phyloP scores from a whole-genome alignment of 2,888 invertebrate genomes.

The Drosophila parthenogenetica region DNA sequence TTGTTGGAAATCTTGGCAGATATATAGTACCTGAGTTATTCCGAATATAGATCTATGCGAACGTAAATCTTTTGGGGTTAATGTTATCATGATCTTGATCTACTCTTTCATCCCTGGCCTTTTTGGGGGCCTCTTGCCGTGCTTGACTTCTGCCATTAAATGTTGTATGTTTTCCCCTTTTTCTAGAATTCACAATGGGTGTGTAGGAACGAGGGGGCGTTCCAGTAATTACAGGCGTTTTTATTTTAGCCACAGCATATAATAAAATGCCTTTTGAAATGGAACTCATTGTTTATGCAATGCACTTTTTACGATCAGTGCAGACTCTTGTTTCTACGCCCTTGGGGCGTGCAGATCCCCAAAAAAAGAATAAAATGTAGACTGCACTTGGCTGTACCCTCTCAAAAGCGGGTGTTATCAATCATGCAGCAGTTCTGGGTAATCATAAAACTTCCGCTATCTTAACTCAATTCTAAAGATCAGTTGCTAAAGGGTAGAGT shows the following conservation, averaged over 20 bases:
- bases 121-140: conserved; percentile 43
- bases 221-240: conserved; percentile 39
- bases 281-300: conserved; percentile 60
- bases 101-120: conserved; percentile 69
- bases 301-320: conserved; percentile 59
- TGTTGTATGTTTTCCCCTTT: conserved; percentile 3
- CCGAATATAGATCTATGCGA: conserved; percentile 4
- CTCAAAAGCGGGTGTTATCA: not conserved
- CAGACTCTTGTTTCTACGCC: conserved; percentile 4
- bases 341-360: conserved; percentile 20
- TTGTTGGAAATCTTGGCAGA: not conserved
- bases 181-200: conserved; percentile 38
- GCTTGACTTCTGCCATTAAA: conserved; percentile 50
- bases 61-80: conserved; percentile 2
- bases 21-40: conserved; percentile 3
- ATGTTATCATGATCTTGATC: conserved; percentile 65
- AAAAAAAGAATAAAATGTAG: conserved; percentile 32
- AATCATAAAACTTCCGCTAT: too few species aligned
- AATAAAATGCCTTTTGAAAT: conserved; percentile 37
- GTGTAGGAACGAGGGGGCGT: conserved; percentile 10
- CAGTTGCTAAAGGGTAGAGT: not conserved
- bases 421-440: too few species aligned
- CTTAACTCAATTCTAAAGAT: too few species aligned
- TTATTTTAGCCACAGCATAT: conserved; percentile 45
- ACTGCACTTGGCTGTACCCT: not conserved